Base-by-base conservation (phyloP, 2,888 invertebrate genomes). In the Diarsia mendica region DNA sequence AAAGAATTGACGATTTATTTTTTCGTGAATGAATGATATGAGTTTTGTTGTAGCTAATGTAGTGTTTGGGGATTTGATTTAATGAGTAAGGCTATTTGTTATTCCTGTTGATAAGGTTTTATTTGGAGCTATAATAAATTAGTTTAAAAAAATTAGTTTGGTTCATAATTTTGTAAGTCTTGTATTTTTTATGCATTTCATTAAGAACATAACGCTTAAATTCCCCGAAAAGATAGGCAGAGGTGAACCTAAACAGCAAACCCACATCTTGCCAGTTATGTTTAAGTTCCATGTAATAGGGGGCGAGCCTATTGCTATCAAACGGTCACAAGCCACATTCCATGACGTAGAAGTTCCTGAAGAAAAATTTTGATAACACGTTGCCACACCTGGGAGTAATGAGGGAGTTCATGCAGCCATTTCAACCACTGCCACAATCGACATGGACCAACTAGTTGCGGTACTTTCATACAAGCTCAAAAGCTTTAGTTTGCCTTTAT, bases 1-100 rank as follows among this genome's bases (percentile, higher is more conserved):
- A 86, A 60, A 60, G 44, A 61, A 20, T 77, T 79, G 77, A 67
- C 79, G 79, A 79, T 82, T 72, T 39, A 55, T 67, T 79, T 74
- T 85, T 82, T 71, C 39, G 68, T 44, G 79, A 72, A 20, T 60
- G 72, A 77, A 68, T 70, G n/a, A n/a, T n/a, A n/a, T n/a, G 69
- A 51, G 44, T 72, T 82, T 70, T 77, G 64, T 67, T 39, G n/a
- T 33, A 10, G 72, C 9, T 73, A 70, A 73, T 77, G n/a, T 44
- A 58, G 64, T 70, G 53, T 82, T 81, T 67, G 55, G 49, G 66
- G 70, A 66, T 55, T 76, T 63, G n/a, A 58, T 28, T 66, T 65
- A 81, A 84, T 67, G 23, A 2, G 3, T 15, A 33, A 4, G 13
- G 2, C 28, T 39, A 39, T 5, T 39, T 39, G 23, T 20, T 20